These are phyloP conservation scores for Epinephelus awoara DNA, from an alignment of 2,797 vertebrate genomes.

Conservation along the genomic window DNA sequence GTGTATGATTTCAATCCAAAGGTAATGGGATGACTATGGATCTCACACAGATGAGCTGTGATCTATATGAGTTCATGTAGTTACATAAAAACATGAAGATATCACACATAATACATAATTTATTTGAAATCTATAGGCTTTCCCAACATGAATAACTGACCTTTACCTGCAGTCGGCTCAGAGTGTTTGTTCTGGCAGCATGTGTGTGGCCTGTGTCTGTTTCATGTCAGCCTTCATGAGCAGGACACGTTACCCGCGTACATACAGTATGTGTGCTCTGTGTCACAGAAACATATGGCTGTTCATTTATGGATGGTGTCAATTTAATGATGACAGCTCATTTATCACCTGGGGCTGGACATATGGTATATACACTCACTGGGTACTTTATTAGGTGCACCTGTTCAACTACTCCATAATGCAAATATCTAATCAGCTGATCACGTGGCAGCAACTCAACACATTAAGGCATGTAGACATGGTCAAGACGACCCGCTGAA, in stretches of 20 bases:
- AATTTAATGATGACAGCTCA: constrained; percentile 45
- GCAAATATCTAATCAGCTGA: too few relatives aligned
- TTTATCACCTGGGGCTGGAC: constrained; percentile 15
- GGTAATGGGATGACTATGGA: background rate
- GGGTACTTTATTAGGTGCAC: too few relatives aligned
- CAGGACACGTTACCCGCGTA: constrained; percentile 14
- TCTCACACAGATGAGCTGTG: background rate
- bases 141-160: background rate
- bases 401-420: too few relatives aligned
- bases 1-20: constrained; percentile 3
- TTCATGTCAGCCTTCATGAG: constrained; percentile 34
- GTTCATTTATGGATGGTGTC: constrained; percentile 40
- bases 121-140: background rate
- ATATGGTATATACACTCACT: too few relatives aligned
- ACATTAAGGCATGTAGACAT: too few relatives aligned
- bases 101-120: background rate
- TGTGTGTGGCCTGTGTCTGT: background rate
- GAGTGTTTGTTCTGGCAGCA: too few relatives aligned
- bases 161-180: too few relatives aligned
- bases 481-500: too few relatives aligned
- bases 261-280: background rate
- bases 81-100: background rate
- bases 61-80: constrained; percentile 7
- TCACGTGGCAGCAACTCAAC: too few relatives aligned
- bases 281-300: constrained; percentile 48